A percentile compares a stretch with the other conserved stretches of the same genome.
phyloP scores from a whole-genome alignment of 2,113 vertebrate species.

The Actinemys pallida region DNA sequence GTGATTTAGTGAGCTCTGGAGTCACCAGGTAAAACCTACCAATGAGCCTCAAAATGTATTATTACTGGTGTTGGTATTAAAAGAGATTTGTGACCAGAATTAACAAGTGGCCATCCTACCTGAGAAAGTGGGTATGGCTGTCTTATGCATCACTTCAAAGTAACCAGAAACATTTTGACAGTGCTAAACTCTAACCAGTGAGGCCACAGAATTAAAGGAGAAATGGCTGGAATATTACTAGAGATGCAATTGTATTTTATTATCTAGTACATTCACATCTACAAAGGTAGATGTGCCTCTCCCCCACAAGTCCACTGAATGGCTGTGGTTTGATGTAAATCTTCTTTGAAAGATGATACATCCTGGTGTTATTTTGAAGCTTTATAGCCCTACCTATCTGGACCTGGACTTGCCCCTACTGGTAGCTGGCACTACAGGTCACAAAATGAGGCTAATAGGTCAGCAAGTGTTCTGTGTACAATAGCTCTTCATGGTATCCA shows the following conservation, averaged over 20 bases:
- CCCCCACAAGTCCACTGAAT: not conserved
- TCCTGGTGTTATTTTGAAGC: not conserved
- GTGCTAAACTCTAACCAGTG: not conserved
- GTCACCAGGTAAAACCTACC: not conserved
- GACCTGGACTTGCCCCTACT: not conserved
- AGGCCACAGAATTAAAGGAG: not conserved
- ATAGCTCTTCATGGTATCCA: not conserved
- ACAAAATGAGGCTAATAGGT: not conserved
- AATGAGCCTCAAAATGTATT: not conserved
- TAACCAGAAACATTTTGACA: not conserved
- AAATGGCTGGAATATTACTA: not conserved
- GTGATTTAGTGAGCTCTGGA: not conserved
- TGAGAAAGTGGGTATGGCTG: not conserved
- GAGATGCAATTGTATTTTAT: not conserved
- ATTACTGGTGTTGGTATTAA: not conserved
- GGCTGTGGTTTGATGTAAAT: not conserved
- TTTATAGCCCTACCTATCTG: not conserved
- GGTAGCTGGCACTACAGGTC: not conserved
- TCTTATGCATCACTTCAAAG: not conserved
- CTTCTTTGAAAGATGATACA: not conserved
- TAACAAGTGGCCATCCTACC: not conserved
- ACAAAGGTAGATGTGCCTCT: not conserved
- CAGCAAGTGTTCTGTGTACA: not conserved
- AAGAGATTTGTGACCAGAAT: not conserved
- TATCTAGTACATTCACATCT: not conserved